Evolutionary conservation across 2,113 vertebrate genomes (phyloP).

Genomic region (Chaetodon auriga): DNA sequence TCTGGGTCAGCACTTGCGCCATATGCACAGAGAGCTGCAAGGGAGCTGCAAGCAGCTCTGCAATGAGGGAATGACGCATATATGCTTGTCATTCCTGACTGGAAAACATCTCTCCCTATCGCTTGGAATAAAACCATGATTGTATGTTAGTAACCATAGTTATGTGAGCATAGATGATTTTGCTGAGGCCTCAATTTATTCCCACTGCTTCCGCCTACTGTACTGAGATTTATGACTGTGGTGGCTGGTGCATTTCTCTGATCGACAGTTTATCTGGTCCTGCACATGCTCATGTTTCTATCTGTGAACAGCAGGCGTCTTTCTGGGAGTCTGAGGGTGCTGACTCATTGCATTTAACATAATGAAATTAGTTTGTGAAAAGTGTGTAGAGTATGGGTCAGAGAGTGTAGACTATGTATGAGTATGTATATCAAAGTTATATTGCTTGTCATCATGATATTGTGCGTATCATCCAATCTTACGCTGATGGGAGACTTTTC

Average conservation of each 20-base stretch:
- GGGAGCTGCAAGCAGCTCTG: conserved; percentile 58
- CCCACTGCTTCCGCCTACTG: background rate
- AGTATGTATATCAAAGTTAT: too few species aligned
- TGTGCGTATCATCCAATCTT: background rate
- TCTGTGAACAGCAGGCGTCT: conserved; percentile 14
- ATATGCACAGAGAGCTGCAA: conserved; percentile 61
- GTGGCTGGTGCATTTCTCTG: conserved; percentile 1
- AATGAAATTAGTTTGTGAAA: background rate
- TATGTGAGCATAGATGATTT: conserved; percentile 11
- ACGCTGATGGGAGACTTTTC: background rate
- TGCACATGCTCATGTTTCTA: conserved; percentile 25
- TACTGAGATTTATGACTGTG: conserved; percentile 45
- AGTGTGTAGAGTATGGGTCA: background rate
- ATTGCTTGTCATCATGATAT: background rate
- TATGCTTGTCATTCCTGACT: background rate
- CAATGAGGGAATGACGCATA: conserved; percentile 42
- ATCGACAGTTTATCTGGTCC: conserved; percentile 27
- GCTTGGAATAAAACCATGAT: background rate
- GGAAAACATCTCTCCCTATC: background rate
- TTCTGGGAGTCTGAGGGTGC: background rate
- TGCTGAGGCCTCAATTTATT: conserved; percentile 28
- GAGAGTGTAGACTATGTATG: too few species aligned
- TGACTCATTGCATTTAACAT: conserved; percentile 34
- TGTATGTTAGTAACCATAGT: too few species aligned
- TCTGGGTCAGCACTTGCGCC: conserved; percentile 77